Evolutionary conservation across 2,797 vertebrate genomes (phyloP).

Genomic region (Cossypha heuglini): DNA sequence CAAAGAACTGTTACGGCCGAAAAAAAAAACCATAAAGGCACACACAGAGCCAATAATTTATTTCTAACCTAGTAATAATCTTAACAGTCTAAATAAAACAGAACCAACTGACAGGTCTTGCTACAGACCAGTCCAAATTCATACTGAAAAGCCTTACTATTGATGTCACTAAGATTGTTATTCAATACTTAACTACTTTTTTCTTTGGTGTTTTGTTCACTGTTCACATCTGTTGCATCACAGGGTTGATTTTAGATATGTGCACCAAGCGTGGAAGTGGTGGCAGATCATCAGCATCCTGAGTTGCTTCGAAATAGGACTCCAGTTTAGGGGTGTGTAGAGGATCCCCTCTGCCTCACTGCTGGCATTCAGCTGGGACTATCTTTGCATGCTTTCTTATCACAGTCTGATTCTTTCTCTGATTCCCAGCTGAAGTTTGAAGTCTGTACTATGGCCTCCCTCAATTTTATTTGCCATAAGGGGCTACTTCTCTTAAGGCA

Average conservation of each 20-base stretch:
- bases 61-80: not conserved
- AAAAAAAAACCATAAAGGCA: not conserved
- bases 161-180: not conserved
- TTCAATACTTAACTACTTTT: not conserved
- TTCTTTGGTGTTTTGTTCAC: not conserved
- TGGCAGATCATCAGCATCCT: not conserved
- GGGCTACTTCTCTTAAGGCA: not conserved
- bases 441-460: not conserved
- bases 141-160: not conserved
- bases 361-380: not conserved
- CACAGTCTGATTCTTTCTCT: not conserved
- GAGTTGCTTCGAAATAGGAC: not conserved
- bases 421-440: not conserved
- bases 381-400: not conserved
- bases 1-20: accelerated
- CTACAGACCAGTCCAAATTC: not conserved
- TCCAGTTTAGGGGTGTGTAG: not conserved
- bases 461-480: not conserved
- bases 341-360: not conserved
- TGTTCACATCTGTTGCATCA: not conserved
- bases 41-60: not conserved
- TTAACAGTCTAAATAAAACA: not conserved
- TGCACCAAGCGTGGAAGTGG: not conserved
- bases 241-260: no score
- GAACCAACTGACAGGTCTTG: not conserved